Percentiles rank a stretch among this genome's conserved stretches.
phyloP scores from a whole-genome alignment of 2,113 vertebrate genomes.

The Mixornis gularis region DNA sequence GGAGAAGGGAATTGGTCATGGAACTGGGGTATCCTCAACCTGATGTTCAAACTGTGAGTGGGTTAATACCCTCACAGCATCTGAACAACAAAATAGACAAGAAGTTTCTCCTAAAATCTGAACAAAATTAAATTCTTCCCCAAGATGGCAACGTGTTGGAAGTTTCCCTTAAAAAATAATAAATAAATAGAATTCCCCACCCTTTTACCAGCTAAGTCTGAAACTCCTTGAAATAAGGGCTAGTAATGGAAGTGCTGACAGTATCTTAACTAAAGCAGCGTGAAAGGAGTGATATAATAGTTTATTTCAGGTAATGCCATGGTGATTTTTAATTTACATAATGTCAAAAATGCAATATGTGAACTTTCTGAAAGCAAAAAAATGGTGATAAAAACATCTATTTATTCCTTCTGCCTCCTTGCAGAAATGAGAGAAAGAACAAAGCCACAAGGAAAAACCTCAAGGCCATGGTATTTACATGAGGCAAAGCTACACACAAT shows the following conservation, averaged over 20 bases:
- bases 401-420: slow-evolving; percentile 50
- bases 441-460: slow-evolving; percentile 40
- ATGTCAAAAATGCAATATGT: slow-evolving; percentile 52
- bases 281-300: slow-evolving; percentile 49
- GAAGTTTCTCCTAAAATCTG: not conserved
- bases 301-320: slow-evolving; percentile 49
- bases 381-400: slow-evolving; percentile 58
- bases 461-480: slow-evolving; percentile 16
- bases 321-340: slow-evolving; percentile 53
- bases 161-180: not conserved
- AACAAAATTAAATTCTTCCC: not conserved
- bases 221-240: slow-evolving; percentile 47
- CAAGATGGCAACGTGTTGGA: not conserved
- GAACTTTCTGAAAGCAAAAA: slow-evolving; percentile 49
- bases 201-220: not conserved
- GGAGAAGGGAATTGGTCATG: not conserved
- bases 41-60: not conserved
- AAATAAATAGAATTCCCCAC: not conserved
- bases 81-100: not conserved
- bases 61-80: not conserved
- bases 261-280: slow-evolving; percentile 40
- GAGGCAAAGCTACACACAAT: not conserved
- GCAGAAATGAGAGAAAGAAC: slow-evolving; percentile 7
- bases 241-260: slow-evolving; percentile 49
- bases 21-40: no score